Evolutionary conservation across 2,113 vertebrate species (phyloP), one percentile per base, ranked within the genome.

Genomic region (Dendrocopos noguchii): DNA sequence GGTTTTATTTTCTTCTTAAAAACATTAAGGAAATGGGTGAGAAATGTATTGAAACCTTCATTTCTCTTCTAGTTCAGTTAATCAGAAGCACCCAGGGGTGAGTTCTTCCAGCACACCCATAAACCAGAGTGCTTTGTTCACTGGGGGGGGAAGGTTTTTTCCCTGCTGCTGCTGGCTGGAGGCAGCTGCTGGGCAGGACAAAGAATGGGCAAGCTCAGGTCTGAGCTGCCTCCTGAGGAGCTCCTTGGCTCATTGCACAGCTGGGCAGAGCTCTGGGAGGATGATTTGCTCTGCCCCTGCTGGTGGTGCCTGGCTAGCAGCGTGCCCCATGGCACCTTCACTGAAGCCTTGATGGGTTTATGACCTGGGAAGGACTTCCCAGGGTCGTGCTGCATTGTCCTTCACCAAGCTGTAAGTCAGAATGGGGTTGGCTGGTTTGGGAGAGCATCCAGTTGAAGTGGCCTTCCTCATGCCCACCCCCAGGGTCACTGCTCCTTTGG

Each of bases 51-150:
- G 33, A 72, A 84, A 84, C 75, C 24, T 81, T 78, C 46, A 55
- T 65, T 90, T 78, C 64, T 87, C 22, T 74, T 60, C 78, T 50
- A 63, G 63, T 87, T 86, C 60, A 57, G 63, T 75, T 92, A 92
- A 86, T 93, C 88, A 36, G 46, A 88, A 73, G 33, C 65, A 81
- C 56, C 83, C 55, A 55, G 66, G 59, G 52, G 29, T 93, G 66
- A 82, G 63, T 73, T 94, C 86, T 84, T 67, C 65, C 3, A 78
- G 63, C 52, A 63, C 87, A 82, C 27, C 78, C 67, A 60, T 95
- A 94, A 93, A 91, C 21, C 24, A 77, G 61, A 87, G 61, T 64
- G 59, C 61, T 84, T 93, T 80, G 56, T 71, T 83, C 65, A 59
- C 65, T 80, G n/a, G 66, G 80, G 67, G 11, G 65, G 70, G 50